Evolutionary conservation across 2,113 vertebrate genomes (phyloP).

Genomic region (Megaleporinus macrocephalus): DNA sequence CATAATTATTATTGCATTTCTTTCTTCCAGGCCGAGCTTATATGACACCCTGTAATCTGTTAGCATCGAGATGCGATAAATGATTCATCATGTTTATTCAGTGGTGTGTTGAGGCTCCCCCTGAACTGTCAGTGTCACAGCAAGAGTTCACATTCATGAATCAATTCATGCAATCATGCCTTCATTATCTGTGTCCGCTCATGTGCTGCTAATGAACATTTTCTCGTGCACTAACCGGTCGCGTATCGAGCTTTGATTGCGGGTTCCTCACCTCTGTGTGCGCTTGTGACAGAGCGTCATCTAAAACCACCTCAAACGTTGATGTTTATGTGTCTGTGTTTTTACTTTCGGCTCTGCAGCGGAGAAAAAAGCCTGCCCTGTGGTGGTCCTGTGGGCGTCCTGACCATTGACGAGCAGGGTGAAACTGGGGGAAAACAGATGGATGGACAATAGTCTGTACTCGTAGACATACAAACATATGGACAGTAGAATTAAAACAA

Average conservation of each 20-base stretch:
- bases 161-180: conserved; percentile 27
- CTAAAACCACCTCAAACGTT: background rate
- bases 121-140: conserved; percentile 14
- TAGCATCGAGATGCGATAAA: background rate
- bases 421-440: no score
- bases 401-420: no score
- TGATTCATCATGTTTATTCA: conserved; percentile 14
- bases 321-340: background rate
- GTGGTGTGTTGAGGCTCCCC: background rate
- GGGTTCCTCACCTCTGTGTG: background rate
- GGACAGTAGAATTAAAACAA: no score
- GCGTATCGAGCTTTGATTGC: conserved; percentile 29
- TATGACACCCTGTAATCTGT: conserved; percentile 7
- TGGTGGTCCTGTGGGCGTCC: background rate
- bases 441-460: no score
- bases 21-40: background rate
- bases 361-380: background rate
- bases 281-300: background rate
- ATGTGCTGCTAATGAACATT: conserved; percentile 15
- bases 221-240: conserved; percentile 2
- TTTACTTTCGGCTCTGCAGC: background rate
- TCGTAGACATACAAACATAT: no score
- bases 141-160: conserved; percentile 30
- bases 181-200: conserved; percentile 24
- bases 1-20: conserved; percentile 13